Conservation (phyloP, 2,888 invertebrate genomes). For the Cephalotes varians region DNA sequence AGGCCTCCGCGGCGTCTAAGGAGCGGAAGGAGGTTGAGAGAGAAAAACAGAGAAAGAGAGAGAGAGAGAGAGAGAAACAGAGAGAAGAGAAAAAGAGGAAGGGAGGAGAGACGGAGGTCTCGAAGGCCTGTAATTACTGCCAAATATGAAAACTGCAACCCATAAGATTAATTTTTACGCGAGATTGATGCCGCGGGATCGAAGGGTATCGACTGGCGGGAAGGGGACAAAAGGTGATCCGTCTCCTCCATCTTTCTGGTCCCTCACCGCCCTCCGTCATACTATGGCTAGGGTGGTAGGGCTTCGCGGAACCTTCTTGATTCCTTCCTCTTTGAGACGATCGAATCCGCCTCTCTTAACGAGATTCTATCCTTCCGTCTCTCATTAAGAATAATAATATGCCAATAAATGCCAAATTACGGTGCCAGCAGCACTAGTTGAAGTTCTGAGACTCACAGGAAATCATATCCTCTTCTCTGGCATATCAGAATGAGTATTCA, state of each 20-base stretch:
- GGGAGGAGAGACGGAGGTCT: constrained; percentile 58
- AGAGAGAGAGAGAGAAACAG: constrained; percentile 10
- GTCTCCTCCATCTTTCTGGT: constrained; percentile 25
- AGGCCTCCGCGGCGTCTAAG: constrained; percentile 52
- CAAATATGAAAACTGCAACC: constrained; percentile 85
- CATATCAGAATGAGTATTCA: background rate
- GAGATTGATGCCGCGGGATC: constrained; percentile 85
- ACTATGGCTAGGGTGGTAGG: background rate
- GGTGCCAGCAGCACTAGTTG: constrained; percentile 69
- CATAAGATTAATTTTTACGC: constrained; percentile 85
- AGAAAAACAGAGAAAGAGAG: background rate
- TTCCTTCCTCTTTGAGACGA: constrained; percentile 65
- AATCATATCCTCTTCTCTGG: constrained; percentile 49
- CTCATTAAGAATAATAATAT: constrained; percentile 85
- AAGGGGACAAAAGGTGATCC: constrained; percentile 67
- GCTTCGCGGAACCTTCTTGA: constrained; percentile 24
- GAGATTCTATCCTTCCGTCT: constrained; percentile 85
- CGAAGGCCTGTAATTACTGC: constrained; percentile 85
- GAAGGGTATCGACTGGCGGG: constrained; percentile 79
- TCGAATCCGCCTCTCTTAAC: constrained; percentile 85
- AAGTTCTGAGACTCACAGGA: constrained; percentile 58
- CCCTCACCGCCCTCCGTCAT: constrained; percentile 23
- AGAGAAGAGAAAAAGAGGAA: constrained; percentile 42
- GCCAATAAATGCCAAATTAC: constrained; percentile 84
- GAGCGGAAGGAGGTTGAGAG: constrained; percentile 30